A percentile compares a stretch with the other conserved stretches of the same genome.
These are phyloP conservation scores for Epizoanthus fatuus DNA, from an alignment of 92 coral and sea anemone species.

Conservation along the genomic window DNA sequence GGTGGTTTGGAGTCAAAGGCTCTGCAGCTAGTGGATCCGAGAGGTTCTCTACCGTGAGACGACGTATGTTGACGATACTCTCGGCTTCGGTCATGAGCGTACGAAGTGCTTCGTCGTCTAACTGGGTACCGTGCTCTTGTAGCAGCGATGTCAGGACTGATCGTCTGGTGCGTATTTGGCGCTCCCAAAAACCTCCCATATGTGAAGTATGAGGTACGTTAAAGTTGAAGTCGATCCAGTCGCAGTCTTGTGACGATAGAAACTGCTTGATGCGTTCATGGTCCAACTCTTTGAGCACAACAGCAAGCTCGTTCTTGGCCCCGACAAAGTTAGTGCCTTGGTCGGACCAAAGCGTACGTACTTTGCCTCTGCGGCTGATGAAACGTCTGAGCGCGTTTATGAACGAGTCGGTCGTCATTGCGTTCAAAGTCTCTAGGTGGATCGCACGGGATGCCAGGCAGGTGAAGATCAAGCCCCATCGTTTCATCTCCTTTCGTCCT, in stretches of 20 bases:
- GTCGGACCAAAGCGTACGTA: conserved; percentile 14
- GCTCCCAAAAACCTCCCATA: conserved; percentile 43
- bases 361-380: conserved; percentile 42
- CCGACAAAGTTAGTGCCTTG: conserved; percentile 43
- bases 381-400: conserved; percentile 30
- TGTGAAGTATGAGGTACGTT: conserved; percentile 21
- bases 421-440: conserved; percentile 2
- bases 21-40: too few relatives aligned
- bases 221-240: conserved; percentile 18
- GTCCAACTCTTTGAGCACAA: conserved; percentile 24
- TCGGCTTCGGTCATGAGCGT: conserved; percentile 49
- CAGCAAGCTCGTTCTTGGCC: conserved; percentile 9
- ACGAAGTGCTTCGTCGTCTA: conserved; percentile 35
- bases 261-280: background rate
- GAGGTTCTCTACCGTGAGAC: too few relatives aligned
- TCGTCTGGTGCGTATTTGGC: conserved; percentile 5
- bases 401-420: conserved; percentile 38
- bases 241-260: conserved; percentile 28
- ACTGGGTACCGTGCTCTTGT: conserved; percentile 10
- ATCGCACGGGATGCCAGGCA: conserved; percentile 21
- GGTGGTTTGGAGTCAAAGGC: too few relatives aligned
- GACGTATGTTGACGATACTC: background rate
- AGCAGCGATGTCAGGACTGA: conserved; percentile 36
- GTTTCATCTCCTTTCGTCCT: conserved; percentile 25
- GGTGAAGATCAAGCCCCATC: conserved; percentile 37